Base-by-base conservation (phyloP, 2,888 invertebrate genomes). In the Sacculina carcini region DNA sequence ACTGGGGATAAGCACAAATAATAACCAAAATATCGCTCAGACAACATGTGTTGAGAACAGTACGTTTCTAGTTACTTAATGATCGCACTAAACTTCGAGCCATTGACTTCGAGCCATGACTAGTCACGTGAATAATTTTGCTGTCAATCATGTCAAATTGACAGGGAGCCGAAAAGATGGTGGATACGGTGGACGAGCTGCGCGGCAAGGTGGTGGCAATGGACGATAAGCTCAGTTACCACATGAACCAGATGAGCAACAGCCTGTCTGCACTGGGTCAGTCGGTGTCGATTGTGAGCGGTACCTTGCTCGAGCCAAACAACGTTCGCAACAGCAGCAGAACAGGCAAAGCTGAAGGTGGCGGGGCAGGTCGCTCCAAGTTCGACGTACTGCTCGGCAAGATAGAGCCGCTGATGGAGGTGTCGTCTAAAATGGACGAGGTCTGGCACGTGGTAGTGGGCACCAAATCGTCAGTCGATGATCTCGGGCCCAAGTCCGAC, bases 401-500 rank as follows among this genome's bases (percentile, higher is more conserved):
- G 66, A 83, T 84, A 62, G 75, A 77, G 57, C 84, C 85, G 1
- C 82, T 84, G 68, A 76, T 83, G 61, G 78, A 77, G 51, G 83
- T 84, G 1, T 80, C 83, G 0, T 82, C 83, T 62, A 84, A 84
- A 66, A 84, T 85, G 82, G 84, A 85, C 60, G 81, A 85, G 65
- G 83, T 85, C 4, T 85, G 84, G 84, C 79, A 82, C 62, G 82
- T 84, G 5, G 82, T 85, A 12, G 82, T 84, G 1, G 84, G 84
- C 14, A 84, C 84, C 3, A 85, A 85, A 62, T 82, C 79, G 60
- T 81, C 83, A 0, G 82, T 85, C 1, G 84, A 85, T 63, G 78
- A 82, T 63, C 69, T 85, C 50, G 73, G 85, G 36, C 84, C 85
- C 1, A 85, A 85, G 66, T 84, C 84, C 0, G 83, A 85, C 62